A percentile compares a stretch with the other conserved stretches of the same genome.
phyloP scores from a whole-genome alignment of 2,797 vertebrate genomes.

The Melanotaenia trifasciata region DNA sequence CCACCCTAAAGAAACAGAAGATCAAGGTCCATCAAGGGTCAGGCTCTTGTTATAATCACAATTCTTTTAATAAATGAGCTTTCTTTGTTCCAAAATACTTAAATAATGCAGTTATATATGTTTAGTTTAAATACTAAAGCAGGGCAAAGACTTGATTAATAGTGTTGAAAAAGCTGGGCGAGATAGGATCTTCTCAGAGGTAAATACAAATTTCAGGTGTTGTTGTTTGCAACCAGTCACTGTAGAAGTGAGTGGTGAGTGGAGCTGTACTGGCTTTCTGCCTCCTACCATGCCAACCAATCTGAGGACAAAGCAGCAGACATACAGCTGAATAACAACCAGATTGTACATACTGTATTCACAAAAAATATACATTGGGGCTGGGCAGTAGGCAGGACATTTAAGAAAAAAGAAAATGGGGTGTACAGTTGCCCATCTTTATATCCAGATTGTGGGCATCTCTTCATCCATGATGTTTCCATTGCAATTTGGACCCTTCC shows the following conservation, averaged over 20 bases:
- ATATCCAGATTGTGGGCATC: not conserved
- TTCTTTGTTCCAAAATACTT: not conserved
- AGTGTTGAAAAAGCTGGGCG: no score
- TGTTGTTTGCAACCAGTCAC: not conserved
- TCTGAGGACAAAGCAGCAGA: not conserved
- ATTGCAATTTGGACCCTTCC: not conserved
- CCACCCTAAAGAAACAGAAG: not conserved
- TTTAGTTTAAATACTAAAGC: not conserved
- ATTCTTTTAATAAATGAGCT: not conserved
- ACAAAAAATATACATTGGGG: not conserved
- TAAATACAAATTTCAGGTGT: not conserved
- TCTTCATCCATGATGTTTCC: not conserved
- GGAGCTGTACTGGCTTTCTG: not conserved
- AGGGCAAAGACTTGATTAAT: not conserved
- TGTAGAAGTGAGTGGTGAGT: not conserved
- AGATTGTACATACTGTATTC: not conserved
- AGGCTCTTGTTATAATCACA: conserved; percentile 41
- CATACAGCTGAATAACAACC: not conserved
- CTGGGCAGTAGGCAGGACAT: not conserved
- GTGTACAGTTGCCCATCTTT: not conserved
- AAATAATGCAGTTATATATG: not conserved
- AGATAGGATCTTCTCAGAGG: no score
- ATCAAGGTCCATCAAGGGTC: not conserved
- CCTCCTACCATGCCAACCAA: not conserved
- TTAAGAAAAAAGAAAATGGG: not conserved